phyloP scores from a whole-genome alignment of 2,888 invertebrate genomes.

The Crematogaster levior region DNA sequence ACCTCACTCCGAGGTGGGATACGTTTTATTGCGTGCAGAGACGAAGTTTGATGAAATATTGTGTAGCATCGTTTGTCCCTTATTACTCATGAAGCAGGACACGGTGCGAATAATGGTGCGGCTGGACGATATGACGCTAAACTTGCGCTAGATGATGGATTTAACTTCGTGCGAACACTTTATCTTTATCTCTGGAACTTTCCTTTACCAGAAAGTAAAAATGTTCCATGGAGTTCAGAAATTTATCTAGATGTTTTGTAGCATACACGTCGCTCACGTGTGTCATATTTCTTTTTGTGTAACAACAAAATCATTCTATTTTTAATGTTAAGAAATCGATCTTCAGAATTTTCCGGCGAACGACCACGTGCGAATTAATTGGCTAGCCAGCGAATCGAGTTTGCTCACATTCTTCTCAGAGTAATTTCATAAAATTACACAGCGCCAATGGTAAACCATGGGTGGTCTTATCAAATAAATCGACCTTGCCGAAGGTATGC shows the following conservation, averaged over 20 bases:
- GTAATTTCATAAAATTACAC: conserved; percentile 22
- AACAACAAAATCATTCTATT: background rate
- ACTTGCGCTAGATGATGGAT: conserved; percentile 19
- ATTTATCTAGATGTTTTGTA: background rate
- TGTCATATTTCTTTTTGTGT: background rate
- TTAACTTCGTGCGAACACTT: background rate
- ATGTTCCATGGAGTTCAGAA: background rate
- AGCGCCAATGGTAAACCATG: background rate
- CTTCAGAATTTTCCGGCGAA: background rate
- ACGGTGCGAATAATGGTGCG: conserved; percentile 21
- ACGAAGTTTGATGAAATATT: conserved; percentile 46
- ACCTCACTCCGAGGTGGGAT: conserved; percentile 19
- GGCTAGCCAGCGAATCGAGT: background rate
- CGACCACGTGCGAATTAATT: background rate
- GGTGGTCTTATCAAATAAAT: conserved; percentile 19
- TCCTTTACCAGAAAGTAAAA: background rate
- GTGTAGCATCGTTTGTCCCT: conserved; percentile 32
- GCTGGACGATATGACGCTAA: conserved; percentile 23
- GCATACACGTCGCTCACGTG: background rate
- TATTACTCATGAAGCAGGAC: conserved; percentile 29
- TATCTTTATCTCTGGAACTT: conserved; percentile 1
- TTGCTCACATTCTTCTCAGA: background rate
- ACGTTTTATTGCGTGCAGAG: conserved; percentile 17
- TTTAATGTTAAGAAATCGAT: conserved; percentile 9
- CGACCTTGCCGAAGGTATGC: background rate